Percentiles rank a stretch among this genome's conserved stretches.
These are phyloP conservation scores for Scortum barcoo DNA, from an alignment of 2,113 vertebrate species.

Conservation along the genomic window DNA sequence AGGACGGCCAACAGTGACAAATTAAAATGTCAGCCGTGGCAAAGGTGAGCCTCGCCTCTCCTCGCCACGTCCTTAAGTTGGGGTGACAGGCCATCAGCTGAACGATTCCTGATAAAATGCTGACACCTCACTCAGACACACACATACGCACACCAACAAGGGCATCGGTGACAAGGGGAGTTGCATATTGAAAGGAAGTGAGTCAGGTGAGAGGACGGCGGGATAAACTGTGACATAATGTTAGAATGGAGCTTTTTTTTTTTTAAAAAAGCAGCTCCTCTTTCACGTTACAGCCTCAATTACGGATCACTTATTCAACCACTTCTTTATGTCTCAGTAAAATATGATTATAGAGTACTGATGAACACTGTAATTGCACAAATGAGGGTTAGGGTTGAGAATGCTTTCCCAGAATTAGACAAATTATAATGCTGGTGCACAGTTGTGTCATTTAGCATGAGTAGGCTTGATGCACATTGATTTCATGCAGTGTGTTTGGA, in stretches of 20 bases:
- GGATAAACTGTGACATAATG: constrained; percentile 52
- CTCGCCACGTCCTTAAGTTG: constrained; percentile 69
- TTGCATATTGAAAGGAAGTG: constrained; percentile 61
- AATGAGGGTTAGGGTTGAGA: too few relatives aligned
- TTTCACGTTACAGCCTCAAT: not conserved
- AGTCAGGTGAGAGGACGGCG: constrained; percentile 49
- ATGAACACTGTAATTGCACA: constrained; percentile 51
- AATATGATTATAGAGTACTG: constrained; percentile 37
- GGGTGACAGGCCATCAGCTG: constrained; percentile 72
- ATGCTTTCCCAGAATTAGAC: constrained; percentile 26
- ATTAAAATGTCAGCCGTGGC: constrained; percentile 84
- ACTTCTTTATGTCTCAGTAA: constrained; percentile 38
- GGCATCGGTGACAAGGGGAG: constrained; percentile 66
- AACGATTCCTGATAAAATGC: constrained; percentile 79
- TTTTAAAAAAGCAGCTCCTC: not conserved
- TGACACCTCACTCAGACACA: constrained; percentile 70
- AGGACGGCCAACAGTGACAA: constrained; percentile 78
- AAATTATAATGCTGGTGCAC: constrained; percentile 31
- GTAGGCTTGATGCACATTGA: constrained; percentile 56
- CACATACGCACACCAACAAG: constrained; percentile 67
- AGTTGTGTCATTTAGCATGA: constrained; percentile 46
- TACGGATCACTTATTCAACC: constrained; percentile 25
- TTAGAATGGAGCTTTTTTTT: constrained; percentile 45
- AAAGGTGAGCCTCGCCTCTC: constrained; percentile 79
- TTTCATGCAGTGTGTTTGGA: constrained; percentile 66